phyloP scores from a whole-genome alignment of 2,113 vertebrate genomes.

The Oxyruncus cristatus region DNA sequence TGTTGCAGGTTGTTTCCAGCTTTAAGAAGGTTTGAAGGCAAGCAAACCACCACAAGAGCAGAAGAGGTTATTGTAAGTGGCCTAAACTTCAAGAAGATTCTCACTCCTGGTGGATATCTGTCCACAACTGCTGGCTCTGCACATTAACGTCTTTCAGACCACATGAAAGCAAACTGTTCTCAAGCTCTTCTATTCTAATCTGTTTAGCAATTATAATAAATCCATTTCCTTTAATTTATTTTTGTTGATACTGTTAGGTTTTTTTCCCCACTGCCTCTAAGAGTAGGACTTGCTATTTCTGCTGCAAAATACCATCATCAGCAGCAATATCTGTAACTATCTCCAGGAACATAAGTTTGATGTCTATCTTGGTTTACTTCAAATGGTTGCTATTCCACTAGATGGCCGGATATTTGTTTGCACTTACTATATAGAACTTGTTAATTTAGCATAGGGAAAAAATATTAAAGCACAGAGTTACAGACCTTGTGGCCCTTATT shows the following conservation, averaged over 20 bases:
- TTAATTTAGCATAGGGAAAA: not conserved
- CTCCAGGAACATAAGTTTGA: not conserved
- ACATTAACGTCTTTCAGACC: not conserved
- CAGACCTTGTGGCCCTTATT: not conserved
- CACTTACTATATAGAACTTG: not conserved
- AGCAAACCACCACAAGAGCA: not conserved
- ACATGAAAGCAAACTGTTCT: not conserved
- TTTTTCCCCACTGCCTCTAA: not conserved
- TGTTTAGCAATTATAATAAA: not conserved
- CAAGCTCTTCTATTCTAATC: not conserved
- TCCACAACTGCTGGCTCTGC: not conserved
- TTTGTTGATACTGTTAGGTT: not conserved
- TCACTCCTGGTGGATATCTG: not conserved
- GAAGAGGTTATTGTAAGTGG: not conserved
- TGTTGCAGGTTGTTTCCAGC: not conserved
- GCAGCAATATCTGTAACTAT: not conserved
- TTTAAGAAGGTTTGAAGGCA: not conserved
- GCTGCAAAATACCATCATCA: not conserved
- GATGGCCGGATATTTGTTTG: not conserved
- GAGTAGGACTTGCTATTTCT: not conserved
- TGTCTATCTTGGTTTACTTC: not conserved
- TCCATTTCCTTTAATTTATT: not conserved
- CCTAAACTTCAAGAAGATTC: not conserved
- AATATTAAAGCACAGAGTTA: not conserved
- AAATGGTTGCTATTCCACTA: not conserved